Evolutionary conservation across 2,797 vertebrate species (phyloP), one percentile per base, ranked within the genome.

Genomic region (Mareca penelope): DNA sequence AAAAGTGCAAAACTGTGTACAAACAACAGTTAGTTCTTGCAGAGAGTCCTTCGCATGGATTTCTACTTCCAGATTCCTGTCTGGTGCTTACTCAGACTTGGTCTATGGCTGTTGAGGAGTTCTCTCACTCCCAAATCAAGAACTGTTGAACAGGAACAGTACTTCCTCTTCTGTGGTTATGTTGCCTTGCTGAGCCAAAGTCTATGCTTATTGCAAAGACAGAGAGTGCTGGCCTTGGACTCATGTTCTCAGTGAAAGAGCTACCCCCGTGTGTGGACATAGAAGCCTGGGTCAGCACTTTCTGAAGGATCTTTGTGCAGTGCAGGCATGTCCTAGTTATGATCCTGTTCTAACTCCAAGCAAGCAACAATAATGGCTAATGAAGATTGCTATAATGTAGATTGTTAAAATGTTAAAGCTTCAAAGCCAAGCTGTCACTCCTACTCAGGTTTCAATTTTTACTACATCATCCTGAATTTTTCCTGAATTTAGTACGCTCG

Each of bases 201-300:
- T 23, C 24, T 79, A 31, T 8, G 24, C 3, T 65, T 33, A 15
- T 3, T 39, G 8, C 16, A 61, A n/a, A 52, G 39, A 33, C 64
- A 50, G 40, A 48, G 9, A 1, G 4, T 8, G 0, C 26, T 10
- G 35, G 23, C 7, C 46, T 65, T 80, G 52, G 26, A 10, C 11
- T 52, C n/a, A 2, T 6, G 8, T 16, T 55, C 6, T 37, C 18
- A 23, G 1, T 2, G 3, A 9, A 29, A 75, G 48, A 50, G 22
- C 23, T 68, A 29, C 16, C 9, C 15, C 10, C 0, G 0, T 4
- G 7, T 61, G 6, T 15, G 46, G 42, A n/a, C 2, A 0, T 9
- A 21, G 2, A 42, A 33, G 6, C n/a, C 37, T 26, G 23, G 15
- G 23, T 22, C 79, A 61, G 40, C 35, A 23, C 17, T 63, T 35